A percentile compares a stretch with the other conserved stretches of the same genome.
Evolutionary conservation across 1,140 invertebrate species (phyloP).

Genomic region (Colletes gigas): DNA sequence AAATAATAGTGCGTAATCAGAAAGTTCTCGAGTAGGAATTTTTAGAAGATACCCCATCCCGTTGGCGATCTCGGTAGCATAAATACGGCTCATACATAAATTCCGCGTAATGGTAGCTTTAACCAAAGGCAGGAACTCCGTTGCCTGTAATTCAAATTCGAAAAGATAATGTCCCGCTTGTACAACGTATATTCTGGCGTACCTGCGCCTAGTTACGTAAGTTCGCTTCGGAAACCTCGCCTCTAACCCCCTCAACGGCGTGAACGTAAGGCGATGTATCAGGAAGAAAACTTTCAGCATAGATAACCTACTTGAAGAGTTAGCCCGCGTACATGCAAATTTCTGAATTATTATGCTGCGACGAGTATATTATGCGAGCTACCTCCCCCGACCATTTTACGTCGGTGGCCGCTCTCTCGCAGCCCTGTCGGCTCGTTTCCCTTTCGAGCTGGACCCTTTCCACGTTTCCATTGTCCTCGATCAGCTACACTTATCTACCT

Average conservation of each 20-base stretch:
- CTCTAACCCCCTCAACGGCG: constrained; percentile 49
- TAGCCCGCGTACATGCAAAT: constrained; percentile 82
- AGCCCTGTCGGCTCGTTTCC: constrained; percentile 10
- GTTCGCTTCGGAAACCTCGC: constrained; percentile 60
- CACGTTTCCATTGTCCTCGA: neutral
- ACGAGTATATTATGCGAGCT: constrained; percentile 73
- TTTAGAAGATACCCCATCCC: neutral
- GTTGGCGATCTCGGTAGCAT: neutral
- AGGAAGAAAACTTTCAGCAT: constrained; percentile 79
- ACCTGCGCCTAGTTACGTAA: constrained; percentile 71
- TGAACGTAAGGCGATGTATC: constrained; percentile 73
- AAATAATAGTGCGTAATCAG: no score
- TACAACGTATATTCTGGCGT: constrained; percentile 58
- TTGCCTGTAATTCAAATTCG: constrained; percentile 74
- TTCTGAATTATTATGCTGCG: constrained; percentile 81
- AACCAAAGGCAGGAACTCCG: constrained; percentile 5
- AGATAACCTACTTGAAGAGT: constrained; percentile 82
- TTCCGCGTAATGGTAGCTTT: constrained; percentile 29
- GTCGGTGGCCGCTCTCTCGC: constrained; percentile 46
- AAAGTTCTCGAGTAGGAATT: neutral
- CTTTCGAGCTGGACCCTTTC: constrained; percentile 11
- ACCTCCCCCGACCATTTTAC: constrained; percentile 38
- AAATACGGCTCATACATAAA: constrained; percentile 23
- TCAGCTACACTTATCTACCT: constrained; percentile 64
- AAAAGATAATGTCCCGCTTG: constrained; percentile 74